Base-by-base conservation (phyloP, 1,140 invertebrate species). In the Philaenus spumarius region DNA sequence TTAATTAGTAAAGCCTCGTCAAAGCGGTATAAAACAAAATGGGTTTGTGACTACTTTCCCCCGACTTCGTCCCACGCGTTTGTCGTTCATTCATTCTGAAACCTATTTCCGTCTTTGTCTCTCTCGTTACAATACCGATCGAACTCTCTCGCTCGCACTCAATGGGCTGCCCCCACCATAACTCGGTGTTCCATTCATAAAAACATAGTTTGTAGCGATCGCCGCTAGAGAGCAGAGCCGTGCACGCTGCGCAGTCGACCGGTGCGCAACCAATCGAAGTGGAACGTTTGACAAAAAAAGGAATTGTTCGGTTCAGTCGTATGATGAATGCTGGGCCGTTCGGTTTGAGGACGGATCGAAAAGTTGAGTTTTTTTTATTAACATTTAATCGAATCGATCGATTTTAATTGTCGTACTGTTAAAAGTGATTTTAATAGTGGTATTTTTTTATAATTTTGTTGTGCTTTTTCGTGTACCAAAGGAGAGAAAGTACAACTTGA, bases 101-200 rank as follows among this genome's bases (percentile, higher is more conserved):
- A 30, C 22, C 48, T 24, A 30, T 30, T 30, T 30, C 26, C 26
- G 26, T 30, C 26, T 9, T 30, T 30, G 26, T 30, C 26, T 30
- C 45, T 23, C 15, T 23, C 17, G 26, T 17, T 19, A 53, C 50
- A 53, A 53, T 53, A 53, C 50, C 50, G 26, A 53, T 53, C 50
- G 23, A 53, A 53, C 50, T 51, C 14, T 51, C 48, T 51, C 48
- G 34, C 30, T 47, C 42, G 14, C 45, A n/a, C 40, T 58, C 46
- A 58, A 58, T 58, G 56, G 45, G 23, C 26, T 30, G 15, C 45
- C 56, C 56, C 56, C 56, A 20, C 56, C 39, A 17, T 17, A 19
- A 15, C 34, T 45, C 26, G 22, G 46, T 53, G 45, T 23, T 55
- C 56, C 56, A 58, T 58, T 58, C 56, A 58, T 58, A 58, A 58